phyloP scores from a whole-genome alignment of 2,797 vertebrate genomes.

The Tokudaia tokunoshimensis region DNA sequence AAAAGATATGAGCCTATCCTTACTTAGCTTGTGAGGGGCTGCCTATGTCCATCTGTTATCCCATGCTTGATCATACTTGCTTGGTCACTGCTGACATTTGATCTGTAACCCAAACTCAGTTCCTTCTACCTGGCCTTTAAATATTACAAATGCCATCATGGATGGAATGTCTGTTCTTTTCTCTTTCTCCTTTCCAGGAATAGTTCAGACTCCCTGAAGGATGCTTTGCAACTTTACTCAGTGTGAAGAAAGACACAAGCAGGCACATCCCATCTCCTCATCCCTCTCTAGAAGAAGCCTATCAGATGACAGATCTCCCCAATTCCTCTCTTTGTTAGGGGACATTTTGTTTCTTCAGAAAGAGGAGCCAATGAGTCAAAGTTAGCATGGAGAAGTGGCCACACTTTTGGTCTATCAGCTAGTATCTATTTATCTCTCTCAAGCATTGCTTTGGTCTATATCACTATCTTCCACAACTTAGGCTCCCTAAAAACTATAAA shows the following conservation, averaged over 20 bases:
- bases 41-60: too few species aligned
- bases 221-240: background rate
- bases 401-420: background rate
- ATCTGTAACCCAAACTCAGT: background rate
- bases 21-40: background rate
- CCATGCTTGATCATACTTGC: background rate
- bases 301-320: background rate
- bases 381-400: background rate
- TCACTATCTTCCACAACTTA: background rate
- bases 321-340: background rate
- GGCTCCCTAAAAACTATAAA: background rate
- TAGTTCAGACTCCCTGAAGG: background rate
- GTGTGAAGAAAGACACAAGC: background rate
- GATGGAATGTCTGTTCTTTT: background rate
- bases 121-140: background rate
- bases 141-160: background rate
- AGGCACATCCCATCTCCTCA: accelerated
- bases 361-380: background rate
- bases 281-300: accelerated
- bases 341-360: background rate
- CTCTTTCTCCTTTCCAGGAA: background rate
- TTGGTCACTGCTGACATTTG: background rate
- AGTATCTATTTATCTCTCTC: background rate
- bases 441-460: background rate
- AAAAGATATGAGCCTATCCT: background rate